Conservation (phyloP, 2,113 vertebrate genomes). For the Anguilla japonica region DNA sequence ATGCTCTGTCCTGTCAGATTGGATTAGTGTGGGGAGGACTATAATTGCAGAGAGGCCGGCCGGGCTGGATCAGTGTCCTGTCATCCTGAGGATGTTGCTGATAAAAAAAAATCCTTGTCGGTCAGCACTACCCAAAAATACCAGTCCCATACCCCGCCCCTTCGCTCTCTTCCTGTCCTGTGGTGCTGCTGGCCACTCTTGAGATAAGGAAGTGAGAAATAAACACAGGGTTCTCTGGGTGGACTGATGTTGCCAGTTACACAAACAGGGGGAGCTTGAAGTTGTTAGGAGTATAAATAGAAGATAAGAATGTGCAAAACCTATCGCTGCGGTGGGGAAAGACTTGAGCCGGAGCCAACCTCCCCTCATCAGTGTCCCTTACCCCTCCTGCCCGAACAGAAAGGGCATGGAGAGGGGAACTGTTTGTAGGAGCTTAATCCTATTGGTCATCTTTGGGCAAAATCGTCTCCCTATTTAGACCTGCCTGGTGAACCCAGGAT, state of each 20-base stretch:
- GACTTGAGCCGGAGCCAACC: conserved; percentile 22
- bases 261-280: conserved; percentile 52
- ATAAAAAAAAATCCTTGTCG: neutral
- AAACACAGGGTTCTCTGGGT: conserved; percentile 47
- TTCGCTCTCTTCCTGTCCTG: conserved; percentile 27
- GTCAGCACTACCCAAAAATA: neutral
- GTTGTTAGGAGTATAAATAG: conserved; percentile 57
- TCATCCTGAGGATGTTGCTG: conserved; percentile 19
- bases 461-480: neutral
- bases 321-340: conserved; percentile 24
- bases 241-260: conserved; percentile 45
- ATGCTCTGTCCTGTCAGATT: conserved; percentile 33
- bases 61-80: conserved; percentile 18
- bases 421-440: neutral
- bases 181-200: conserved; percentile 40
- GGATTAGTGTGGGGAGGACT: conserved; percentile 31
- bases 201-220: conserved; percentile 70
- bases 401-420: neutral
- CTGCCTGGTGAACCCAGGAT: neutral
- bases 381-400: neutral
- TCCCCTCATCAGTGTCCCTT: neutral
- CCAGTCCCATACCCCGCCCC: neutral
- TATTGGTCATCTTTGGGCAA: neutral
- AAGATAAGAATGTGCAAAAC: conserved; percentile 55
- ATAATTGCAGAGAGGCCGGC: conserved; percentile 15